A percentile compares a stretch with the other conserved stretches of the same genome.
phyloP scores from a whole-genome alignment of 2,888 invertebrate species.

The Calliphora vomitoria region DNA sequence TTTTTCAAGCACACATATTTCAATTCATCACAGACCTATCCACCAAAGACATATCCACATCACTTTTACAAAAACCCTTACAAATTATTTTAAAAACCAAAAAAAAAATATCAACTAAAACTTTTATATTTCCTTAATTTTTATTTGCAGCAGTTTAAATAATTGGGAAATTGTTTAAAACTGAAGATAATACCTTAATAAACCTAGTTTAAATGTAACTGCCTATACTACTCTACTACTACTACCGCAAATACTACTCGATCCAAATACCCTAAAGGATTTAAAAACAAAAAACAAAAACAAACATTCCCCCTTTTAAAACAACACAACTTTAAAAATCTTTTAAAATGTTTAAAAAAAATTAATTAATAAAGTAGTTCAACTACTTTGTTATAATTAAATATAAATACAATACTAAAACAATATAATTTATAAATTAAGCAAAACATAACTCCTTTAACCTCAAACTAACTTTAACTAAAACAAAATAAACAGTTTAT shows the following conservation, averaged over 20 bases:
- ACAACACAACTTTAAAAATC: neutral
- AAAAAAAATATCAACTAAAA: conserved; percentile 19
- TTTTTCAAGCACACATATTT: neutral
- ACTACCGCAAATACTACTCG: conserved; percentile 55
- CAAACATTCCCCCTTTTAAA: neutral
- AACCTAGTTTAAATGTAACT: conserved; percentile 49
- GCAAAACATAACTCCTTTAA: neutral
- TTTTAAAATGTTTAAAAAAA: neutral
- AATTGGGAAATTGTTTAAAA: conserved; percentile 64
- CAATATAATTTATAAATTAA: neutral
- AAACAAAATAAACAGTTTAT: neutral
- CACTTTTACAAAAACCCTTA: neutral
- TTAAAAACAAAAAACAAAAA: conserved; percentile 18
- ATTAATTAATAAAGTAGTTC: neutral
- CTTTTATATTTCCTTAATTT: conserved; percentile 61
- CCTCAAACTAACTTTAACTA: neutral
- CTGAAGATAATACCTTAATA: conserved; percentile 52
- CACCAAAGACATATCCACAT: neutral
- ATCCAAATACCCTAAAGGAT: conserved; percentile 43
- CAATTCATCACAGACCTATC: neutral
- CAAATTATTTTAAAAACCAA: neutral
- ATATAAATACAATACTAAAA: too few species aligned
- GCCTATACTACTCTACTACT: conserved; percentile 56
- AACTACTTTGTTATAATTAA: neutral
- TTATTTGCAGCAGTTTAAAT: conserved; percentile 72